A percentile compares a stretch with the other conserved stretches of the same genome.
These are phyloP conservation scores for Pterocles gutturalis DNA, from an alignment of 2,113 vertebrate species.

Conservation along the genomic window DNA sequence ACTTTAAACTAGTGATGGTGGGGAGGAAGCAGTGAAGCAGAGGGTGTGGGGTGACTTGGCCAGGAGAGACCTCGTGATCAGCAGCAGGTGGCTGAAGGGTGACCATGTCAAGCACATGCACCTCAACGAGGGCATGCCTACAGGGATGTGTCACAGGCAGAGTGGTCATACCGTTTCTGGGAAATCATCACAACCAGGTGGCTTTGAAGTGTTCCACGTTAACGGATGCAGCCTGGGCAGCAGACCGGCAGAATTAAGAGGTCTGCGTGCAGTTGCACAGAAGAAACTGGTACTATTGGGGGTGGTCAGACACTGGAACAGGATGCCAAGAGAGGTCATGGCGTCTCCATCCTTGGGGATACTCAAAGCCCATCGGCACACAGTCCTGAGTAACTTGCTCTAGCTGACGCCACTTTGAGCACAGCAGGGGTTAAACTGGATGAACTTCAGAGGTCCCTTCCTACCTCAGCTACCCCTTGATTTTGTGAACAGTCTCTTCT, in stretches of 20 bases:
- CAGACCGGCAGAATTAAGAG: neutral
- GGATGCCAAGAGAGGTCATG: neutral
- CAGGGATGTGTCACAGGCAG: neutral
- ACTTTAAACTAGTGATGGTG: neutral
- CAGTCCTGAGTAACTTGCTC: neutral
- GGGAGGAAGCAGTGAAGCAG: neutral
- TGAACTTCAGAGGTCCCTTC: neutral
- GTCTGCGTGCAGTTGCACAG: neutral
- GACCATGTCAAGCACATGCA: fast-evolving
- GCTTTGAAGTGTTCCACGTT: neutral
- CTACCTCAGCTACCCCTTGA: neutral
- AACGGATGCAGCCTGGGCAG: neutral
- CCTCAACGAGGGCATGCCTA: neutral
- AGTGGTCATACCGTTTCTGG: fast-evolving
- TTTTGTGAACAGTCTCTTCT: neutral
- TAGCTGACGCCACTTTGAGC: neutral
- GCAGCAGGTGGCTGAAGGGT: neutral
- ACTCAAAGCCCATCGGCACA: neutral
- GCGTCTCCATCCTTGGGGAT: neutral
- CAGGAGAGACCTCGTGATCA: neutral
- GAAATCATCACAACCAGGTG: neutral
- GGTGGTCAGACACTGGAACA: neutral
- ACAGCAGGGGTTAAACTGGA: neutral
- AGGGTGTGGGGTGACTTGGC: neutral
- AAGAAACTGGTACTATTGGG: neutral